Evolutionary conservation across 2,797 vertebrate genomes (phyloP).

Genomic region (Amphiprion clarkii): DNA sequence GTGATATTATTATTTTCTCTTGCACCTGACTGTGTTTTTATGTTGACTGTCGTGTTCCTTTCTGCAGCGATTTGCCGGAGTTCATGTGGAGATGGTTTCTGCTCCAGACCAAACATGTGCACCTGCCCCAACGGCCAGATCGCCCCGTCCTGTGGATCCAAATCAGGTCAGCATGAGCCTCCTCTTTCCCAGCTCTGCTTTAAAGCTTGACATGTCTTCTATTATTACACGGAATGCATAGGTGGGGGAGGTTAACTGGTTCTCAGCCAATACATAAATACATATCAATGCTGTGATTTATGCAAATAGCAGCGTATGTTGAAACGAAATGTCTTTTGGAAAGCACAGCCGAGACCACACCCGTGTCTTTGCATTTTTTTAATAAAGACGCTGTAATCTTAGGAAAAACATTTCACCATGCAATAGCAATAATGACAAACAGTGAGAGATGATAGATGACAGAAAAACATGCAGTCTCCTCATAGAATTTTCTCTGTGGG

Average conservation of each 20-base stretch:
- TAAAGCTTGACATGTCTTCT: conserved; percentile 25
- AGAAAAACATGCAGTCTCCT: conserved; percentile 38
- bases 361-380: conserved; percentile 21
- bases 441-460: conserved; percentile 42
- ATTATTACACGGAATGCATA: conserved; percentile 26
- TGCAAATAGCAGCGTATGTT: conserved; percentile 39
- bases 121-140: conserved; percentile 97
- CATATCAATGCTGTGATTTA: conserved; percentile 44
- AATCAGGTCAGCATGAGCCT: conserved; percentile 88
- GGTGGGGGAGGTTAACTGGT: conserved; percentile 21
- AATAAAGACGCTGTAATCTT: conserved; percentile 40
- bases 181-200: conserved; percentile 18
- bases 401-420: conserved; percentile 44
- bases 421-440: conserved; percentile 37
- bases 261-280: conserved; percentile 35
- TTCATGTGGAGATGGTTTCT: conserved; percentile 98
- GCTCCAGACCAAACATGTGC: conserved; percentile 99
- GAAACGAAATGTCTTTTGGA: conserved; percentile 38
- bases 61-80: conserved; percentile 95
- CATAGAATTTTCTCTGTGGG: conserved; percentile 15
- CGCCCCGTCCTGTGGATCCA: conserved; percentile 94
- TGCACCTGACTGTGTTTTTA: conserved; percentile 41
- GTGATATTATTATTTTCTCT: conserved; percentile 14
- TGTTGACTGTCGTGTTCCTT: conserved; percentile 48
- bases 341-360: conserved; percentile 26